Base-by-base conservation (phyloP, 1,140 invertebrate species). In the Pissodes strobi region DNA sequence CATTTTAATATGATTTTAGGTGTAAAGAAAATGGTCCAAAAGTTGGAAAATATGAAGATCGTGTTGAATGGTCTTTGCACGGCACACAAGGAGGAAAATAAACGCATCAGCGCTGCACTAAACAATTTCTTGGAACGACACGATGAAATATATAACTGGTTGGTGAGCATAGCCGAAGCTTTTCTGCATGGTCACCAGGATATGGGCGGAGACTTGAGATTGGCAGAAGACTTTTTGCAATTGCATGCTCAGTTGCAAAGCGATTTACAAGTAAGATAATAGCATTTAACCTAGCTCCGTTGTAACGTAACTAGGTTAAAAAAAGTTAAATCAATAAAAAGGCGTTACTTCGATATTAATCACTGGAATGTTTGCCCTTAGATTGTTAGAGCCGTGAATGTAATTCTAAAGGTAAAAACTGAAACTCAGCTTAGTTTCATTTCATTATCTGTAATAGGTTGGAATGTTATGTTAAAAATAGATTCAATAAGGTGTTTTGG, bases 171-270 rank as follows among this genome's bases (percentile, higher is more conserved):
- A 9, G 88, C 87, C 0, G 87, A 91, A 66, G 80, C 85, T 12
- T 91, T 92, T 73, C 78, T 94, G 4, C 84, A 87, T 66, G 85
- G 88, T 19, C 88, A 90, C 72, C 84, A 86, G 59, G 87, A 90
- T 66, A 88, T 93, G 86, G 91, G 91, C 22, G 85, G 82, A 23
- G 86, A 85, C 77, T 78, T 90, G 39, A 76, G 82, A 25, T 84
- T 86, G 78, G 87, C 90, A 15, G 85, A 85, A 69, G 88, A 91
- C 73, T 93, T 93, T 74, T 81, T 90, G 37, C 82, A 90, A 72
- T 79, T 89, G 63, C 91, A 94, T 75, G 84, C 87, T 67, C 85
- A 89, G 73, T 76, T 93, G 10, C 82, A 89, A 64, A 85, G 85
- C 72, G 91, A 94, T 76, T 79, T 93, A 52, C 84, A 88, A 78